These are phyloP conservation scores for Halyomorpha halys DNA, from an alignment of 1,140 invertebrate species.

Conservation along the genomic window DNA sequence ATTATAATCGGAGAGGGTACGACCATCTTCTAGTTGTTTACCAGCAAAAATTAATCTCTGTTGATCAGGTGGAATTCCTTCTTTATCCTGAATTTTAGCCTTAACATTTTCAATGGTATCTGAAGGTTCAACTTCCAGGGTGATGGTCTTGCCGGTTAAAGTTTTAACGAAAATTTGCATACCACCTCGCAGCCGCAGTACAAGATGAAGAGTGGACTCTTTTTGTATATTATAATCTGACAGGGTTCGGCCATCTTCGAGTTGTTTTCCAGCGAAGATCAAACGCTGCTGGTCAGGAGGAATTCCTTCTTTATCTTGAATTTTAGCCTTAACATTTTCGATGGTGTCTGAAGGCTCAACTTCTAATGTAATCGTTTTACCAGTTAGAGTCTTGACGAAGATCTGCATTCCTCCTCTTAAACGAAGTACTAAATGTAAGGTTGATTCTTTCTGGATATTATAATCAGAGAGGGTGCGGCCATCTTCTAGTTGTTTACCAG, in stretches of 20 bases:
- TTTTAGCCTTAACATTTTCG: conserved; percentile 68
- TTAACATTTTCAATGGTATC: conserved; percentile 90
- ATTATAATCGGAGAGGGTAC: conserved; percentile 54
- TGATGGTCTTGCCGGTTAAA: conserved; percentile 62
- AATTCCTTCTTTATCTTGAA: conserved; percentile 61
- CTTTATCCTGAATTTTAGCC: conserved; percentile 53
- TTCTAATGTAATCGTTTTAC: conserved; percentile 61
- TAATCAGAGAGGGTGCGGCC: conserved; percentile 66
- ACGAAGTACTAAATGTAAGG: conserved; percentile 54
- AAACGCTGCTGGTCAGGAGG: conserved; percentile 52
- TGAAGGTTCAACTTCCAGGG: conserved; percentile 69
- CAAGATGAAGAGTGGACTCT: conserved; percentile 52
- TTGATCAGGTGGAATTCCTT: conserved; percentile 52
- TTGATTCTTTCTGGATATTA: conserved; percentile 54
- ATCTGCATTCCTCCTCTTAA: conserved; percentile 58
- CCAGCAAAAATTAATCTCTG: conserved; percentile 54
- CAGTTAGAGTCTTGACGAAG: conserved; percentile 58
- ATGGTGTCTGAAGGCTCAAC: conserved; percentile 64
- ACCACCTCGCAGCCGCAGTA: conserved; percentile 49
- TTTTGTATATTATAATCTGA: conserved; percentile 64
- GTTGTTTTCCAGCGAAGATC: conserved; percentile 59
- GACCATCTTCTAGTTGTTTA: conserved; percentile 57
- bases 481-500: conserved; percentile 73
- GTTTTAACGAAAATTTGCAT: conserved; percentile 83
- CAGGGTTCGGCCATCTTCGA: conserved; percentile 71